A percentile compares a stretch with the other conserved stretches of the same genome.
Conservation (phyloP, 2,888 invertebrate species). For the Sinohyriopsis cumingii region DNA sequence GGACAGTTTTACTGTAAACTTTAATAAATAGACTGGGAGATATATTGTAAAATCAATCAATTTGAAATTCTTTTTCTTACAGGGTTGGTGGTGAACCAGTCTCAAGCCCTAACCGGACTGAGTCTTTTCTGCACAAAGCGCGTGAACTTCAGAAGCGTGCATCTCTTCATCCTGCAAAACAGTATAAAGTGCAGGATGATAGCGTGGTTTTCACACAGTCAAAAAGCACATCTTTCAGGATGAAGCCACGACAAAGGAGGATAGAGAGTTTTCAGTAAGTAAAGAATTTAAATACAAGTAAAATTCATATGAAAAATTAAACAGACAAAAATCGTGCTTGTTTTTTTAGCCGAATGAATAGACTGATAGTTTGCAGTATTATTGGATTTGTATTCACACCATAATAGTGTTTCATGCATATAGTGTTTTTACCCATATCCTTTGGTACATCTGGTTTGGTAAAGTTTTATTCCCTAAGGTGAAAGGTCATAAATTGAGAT, state of each 20-base stretch:
- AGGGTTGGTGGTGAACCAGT: constrained; percentile 43
- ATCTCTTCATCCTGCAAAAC: constrained; percentile 19
- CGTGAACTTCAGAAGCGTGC: constrained; percentile 40
- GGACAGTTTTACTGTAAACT: too few relatives aligned
- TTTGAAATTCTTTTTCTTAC: constrained; percentile 18
- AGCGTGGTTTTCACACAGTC: constrained; percentile 30
- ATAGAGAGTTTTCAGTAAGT: constrained; percentile 54
- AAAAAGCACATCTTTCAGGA: constrained; percentile 24
- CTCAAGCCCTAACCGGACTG: constrained; percentile 38
- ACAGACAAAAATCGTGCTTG: background rate
- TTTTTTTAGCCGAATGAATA: background rate
- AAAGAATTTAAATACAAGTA: background rate
- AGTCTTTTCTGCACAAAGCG: constrained; percentile 45
- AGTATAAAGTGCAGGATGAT: constrained; percentile 43
- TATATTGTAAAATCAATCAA: too few relatives aligned
- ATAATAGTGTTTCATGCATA: too few relatives aligned
- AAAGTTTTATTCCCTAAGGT: too few relatives aligned
- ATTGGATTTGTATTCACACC: too few relatives aligned
- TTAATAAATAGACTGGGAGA: too few relatives aligned
- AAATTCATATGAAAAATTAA: background rate
- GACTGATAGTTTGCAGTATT: too few relatives aligned
- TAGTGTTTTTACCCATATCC: too few relatives aligned
- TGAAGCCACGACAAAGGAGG: constrained; percentile 44
- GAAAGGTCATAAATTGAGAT: too few relatives aligned
- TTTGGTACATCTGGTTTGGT: too few relatives aligned